These are phyloP conservation scores for Psilopsiagon aurifrons DNA, from an alignment of 2,113 vertebrate genomes.

Conservation along the genomic window DNA sequence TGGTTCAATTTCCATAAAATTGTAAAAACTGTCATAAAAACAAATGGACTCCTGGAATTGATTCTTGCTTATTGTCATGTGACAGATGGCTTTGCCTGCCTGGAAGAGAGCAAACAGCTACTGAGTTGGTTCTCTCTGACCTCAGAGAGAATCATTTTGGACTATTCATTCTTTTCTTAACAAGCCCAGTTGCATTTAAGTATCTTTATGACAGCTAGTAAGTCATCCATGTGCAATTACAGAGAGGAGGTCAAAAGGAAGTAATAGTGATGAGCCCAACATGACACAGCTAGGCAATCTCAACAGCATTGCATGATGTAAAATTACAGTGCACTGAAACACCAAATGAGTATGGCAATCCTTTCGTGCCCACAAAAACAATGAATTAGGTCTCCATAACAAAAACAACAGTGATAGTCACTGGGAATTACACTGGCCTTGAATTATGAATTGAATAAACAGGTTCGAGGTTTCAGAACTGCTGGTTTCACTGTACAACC, in stretches of 20 bases:
- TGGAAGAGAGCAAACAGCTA: slow-evolving; percentile 8
- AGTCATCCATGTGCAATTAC: slow-evolving; percentile 28
- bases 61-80: slow-evolving; percentile 4
- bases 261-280: slow-evolving; percentile 15
- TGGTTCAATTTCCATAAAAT: slow-evolving; percentile 36
- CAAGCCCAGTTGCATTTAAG: not conserved
- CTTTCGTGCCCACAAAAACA: slow-evolving; percentile 27
- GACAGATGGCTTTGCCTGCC: slow-evolving; percentile 6
- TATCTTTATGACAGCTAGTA: not conserved
- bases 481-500: not conserved
- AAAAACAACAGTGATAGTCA: slow-evolving; percentile 32
- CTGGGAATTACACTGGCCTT: not conserved
- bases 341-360: not conserved
- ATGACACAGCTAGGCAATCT: slow-evolving; percentile 36
- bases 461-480: slow-evolving; percentile 22
- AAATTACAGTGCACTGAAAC: slow-evolving; percentile 34
- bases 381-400: not conserved
- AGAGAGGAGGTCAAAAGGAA: slow-evolving; percentile 56
- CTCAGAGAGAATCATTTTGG: not conserved
- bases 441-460: not conserved
- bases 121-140: not conserved
- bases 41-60: not conserved
- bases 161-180: not conserved
- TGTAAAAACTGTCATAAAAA: slow-evolving; percentile 15
- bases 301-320: not conserved